These are phyloP conservation scores for Campaea margaritaria DNA, from an alignment of 2,888 invertebrate species.

Conservation along the genomic window DNA sequence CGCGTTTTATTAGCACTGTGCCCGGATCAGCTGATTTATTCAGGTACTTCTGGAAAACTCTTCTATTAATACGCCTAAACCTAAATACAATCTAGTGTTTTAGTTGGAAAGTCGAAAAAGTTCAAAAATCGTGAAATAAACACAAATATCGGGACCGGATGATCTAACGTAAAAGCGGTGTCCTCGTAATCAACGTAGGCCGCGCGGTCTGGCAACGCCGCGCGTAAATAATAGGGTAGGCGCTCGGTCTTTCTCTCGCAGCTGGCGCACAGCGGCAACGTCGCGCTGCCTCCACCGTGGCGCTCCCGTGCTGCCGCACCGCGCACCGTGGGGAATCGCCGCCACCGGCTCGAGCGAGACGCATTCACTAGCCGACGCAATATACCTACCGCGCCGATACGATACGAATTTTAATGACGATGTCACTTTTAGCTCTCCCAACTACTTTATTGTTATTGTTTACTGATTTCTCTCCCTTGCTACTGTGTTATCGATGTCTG, in stretches of 20 bases:
- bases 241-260: conserved; percentile 84
- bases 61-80: conserved; percentile 30
- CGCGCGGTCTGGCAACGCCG: conserved; percentile 80
- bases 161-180: conserved; percentile 84
- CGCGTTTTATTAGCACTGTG: conserved; percentile 32
- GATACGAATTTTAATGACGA: conserved; percentile 64
- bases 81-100: conserved; percentile 38
- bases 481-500: neutral
- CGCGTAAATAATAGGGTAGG: conserved; percentile 85
- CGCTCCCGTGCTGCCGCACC: conserved; percentile 55
- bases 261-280: conserved; percentile 83
- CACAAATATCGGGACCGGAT: conserved; percentile 69
- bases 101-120: conserved; percentile 43
- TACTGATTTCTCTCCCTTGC: conserved; percentile 30
- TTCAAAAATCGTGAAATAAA: conserved; percentile 55
- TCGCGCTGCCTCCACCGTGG: conserved; percentile 70
- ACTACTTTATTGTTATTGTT: conserved; percentile 39
- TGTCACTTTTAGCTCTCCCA: conserved; percentile 55
- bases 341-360: conserved; percentile 67
- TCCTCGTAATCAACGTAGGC: conserved; percentile 86
- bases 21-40: conserved; percentile 42
- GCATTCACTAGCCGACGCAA: conserved; percentile 69
- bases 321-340: conserved; percentile 62
- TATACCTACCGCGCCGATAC: conserved; percentile 72
- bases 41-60: conserved; percentile 54